phyloP scores from a whole-genome alignment of 2,888 invertebrate species.

The Didymodactylos carnosus region DNA sequence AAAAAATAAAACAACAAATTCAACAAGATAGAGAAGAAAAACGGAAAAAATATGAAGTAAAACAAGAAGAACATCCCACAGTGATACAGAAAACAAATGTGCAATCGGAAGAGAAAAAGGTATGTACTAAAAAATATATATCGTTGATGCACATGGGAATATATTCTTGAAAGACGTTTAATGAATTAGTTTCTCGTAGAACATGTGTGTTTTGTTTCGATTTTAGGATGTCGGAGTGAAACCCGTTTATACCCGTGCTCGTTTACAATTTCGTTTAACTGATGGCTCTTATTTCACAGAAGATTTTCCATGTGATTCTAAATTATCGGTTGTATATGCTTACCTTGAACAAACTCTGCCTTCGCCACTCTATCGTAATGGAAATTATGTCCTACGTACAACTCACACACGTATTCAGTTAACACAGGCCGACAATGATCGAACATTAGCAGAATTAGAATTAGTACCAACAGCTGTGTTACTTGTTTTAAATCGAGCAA shows the following conservation, averaged over 20 bases:
- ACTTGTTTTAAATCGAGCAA: neutral
- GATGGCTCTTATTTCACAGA: constrained; percentile 55
- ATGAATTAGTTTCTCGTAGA: too few species aligned
- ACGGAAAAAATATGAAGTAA: neutral
- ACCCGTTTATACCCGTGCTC: neutral
- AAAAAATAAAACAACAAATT: constrained; percentile 60
- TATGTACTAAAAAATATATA: too few species aligned
- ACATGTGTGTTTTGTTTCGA: too few species aligned
- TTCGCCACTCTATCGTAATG: neutral
- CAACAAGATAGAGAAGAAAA: constrained; percentile 49
- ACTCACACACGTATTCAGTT: neutral
- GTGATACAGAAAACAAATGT: too few species aligned
- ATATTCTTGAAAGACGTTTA: too few species aligned
- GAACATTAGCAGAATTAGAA: neutral
- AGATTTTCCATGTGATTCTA: constrained; percentile 39
- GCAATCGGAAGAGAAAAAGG: too few species aligned
- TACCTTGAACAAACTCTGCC: neutral
- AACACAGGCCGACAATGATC: neutral
- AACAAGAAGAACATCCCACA: constrained; percentile 29
- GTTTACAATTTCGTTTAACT: constrained; percentile 66
- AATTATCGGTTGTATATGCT: neutral
- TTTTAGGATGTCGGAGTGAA: too few species aligned
- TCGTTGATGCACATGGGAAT: too few species aligned
- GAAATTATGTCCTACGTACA: neutral
- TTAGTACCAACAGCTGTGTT: neutral